Evolutionary conservation across 2,797 vertebrate genomes (phyloP).

Genomic region (Gouania willdenowi): DNA sequence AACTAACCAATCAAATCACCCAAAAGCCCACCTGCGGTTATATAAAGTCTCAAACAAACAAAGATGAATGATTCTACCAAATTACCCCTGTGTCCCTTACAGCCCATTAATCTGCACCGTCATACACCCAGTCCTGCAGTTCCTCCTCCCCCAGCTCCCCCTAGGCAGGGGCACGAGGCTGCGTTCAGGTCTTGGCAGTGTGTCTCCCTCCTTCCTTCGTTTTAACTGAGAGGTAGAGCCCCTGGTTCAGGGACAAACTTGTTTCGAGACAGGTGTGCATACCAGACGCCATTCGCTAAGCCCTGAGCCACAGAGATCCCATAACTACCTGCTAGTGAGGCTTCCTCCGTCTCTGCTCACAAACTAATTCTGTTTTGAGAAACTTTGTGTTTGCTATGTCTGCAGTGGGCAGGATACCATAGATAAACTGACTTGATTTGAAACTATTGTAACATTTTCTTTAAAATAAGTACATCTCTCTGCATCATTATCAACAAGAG

Average conservation of each 20-base stretch:
- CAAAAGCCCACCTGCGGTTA: background rate
- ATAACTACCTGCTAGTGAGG: slow-evolving; percentile 56
- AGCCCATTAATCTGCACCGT: slow-evolving; percentile 63
- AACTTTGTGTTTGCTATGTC: slow-evolving; percentile 1
- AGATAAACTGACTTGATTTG: slow-evolving; percentile 38
- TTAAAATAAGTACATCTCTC: slow-evolving; percentile 13
- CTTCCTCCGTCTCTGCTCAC: slow-evolving; percentile 41
- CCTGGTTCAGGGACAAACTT: slow-evolving; percentile 27
- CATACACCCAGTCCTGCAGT: slow-evolving; percentile 20
- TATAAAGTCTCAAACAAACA: slow-evolving; percentile 1
- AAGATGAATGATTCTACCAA: slow-evolving; percentile 40
- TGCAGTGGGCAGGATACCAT: slow-evolving; percentile 12
- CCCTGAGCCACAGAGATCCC: slow-evolving; percentile 37
- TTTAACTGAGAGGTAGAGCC: slow-evolving; percentile 32
- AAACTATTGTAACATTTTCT: slow-evolving; percentile 19
- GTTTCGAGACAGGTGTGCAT: slow-evolving; percentile 77
- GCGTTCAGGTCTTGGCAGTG: slow-evolving; percentile 71
- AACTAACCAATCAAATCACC: too few species aligned
- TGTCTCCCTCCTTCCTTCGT: slow-evolving; percentile 15
- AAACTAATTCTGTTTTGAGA: slow-evolving; percentile 8
- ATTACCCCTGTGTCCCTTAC: slow-evolving; percentile 57
- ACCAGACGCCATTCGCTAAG: slow-evolving; percentile 65
- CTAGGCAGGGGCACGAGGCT: slow-evolving; percentile 59
- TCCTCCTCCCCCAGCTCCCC: slow-evolving; percentile 28
- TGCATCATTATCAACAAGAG: slow-evolving; percentile 26